phyloP scores from a whole-genome alignment of 2,797 vertebrate genomes.

The Anguilla pacifica region DNA sequence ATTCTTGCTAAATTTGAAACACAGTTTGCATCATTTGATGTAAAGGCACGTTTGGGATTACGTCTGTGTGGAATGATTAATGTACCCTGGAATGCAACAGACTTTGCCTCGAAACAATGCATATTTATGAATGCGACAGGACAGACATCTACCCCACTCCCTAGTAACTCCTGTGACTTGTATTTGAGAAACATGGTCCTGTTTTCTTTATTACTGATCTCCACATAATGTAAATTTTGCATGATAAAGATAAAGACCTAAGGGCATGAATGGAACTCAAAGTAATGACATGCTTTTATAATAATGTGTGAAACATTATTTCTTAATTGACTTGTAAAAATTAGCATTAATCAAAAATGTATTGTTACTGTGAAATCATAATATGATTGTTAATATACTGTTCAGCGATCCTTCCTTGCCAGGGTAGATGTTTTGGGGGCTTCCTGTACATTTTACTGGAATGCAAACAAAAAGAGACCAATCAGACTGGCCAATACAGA shows the following conservation, averaged over 20 bases:
- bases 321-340: neutral
- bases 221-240: neutral
- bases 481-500: neutral
- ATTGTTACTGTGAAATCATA: neutral
- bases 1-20: neutral
- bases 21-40: neutral
- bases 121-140: neutral
- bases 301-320: neutral
- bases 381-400: neutral
- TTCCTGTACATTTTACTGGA: neutral
- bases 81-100: constrained; percentile 18
- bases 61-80: constrained; percentile 17
- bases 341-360: neutral
- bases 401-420: neutral
- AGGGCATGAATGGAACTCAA: neutral
- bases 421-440: neutral
- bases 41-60: constrained; percentile 14
- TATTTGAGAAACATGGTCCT: neutral
- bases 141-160: neutral
- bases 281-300: neutral
- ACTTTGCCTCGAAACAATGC: constrained; percentile 25
- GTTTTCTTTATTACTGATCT: neutral
- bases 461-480: neutral
- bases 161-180: neutral
- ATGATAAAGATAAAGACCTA: neutral